A percentile compares a stretch with the other conserved stretches of the same genome.
phyloP scores from a whole-genome alignment of 2,113 vertebrate genomes.

The Syngnathus typhle region DNA sequence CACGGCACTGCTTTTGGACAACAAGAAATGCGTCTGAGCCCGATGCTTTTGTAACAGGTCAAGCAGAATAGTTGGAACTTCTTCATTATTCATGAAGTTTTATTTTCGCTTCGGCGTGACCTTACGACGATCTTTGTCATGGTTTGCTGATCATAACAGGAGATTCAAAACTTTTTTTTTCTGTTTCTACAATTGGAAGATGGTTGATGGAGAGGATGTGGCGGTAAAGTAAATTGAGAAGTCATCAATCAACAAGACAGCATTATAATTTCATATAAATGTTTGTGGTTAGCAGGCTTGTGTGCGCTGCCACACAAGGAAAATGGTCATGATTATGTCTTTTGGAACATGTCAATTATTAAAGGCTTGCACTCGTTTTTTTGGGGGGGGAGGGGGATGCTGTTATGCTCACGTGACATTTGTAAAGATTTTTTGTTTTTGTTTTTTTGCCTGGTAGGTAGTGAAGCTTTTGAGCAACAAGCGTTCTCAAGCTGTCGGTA shows the following conservation, averaged over 20 bases:
- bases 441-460: conserved; percentile 66
- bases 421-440: neutral
- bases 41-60: neutral
- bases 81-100: neutral
- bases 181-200: neutral
- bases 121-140: neutral
- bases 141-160: neutral
- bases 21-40: neutral
- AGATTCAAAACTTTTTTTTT: neutral
- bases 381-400: neutral
- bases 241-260: conserved; percentile 22
- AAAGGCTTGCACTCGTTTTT: neutral
- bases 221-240: conserved; percentile 19
- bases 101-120: neutral
- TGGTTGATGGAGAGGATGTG: conserved; percentile 15
- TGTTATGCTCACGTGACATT: neutral
- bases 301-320: conserved; percentile 29
- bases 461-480: conserved; percentile 94
- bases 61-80: neutral
- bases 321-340: conserved; percentile 18
- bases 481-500: conserved; percentile 92
- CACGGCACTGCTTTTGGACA: conserved; percentile 8
- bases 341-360: conserved; percentile 22
- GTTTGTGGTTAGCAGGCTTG: conserved; percentile 21
- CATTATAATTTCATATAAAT: conserved; percentile 36